Evolutionary conservation across 2,113 vertebrate species (phyloP).

Genomic region (Spea bombifrons): DNA sequence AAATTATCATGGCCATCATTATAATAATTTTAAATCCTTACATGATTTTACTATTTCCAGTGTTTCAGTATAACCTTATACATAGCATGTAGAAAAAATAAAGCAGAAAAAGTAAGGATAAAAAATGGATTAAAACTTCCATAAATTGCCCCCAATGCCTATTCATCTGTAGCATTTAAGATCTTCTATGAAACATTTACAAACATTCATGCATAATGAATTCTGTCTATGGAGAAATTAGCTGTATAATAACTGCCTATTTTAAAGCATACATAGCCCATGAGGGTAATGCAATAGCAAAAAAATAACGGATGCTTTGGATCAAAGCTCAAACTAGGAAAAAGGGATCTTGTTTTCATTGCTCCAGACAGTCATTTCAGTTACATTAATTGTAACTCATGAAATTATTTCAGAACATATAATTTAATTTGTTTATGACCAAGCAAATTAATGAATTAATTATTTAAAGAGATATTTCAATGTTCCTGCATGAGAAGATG

Average conservation of each 20-base stretch:
- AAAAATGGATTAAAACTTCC: neutral
- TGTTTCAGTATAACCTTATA: no score
- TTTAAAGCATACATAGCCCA: conserved; percentile 20
- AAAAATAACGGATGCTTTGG: conserved; percentile 25
- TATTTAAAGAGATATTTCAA: no score
- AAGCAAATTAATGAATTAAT: no score
- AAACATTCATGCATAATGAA: conserved; percentile 37
- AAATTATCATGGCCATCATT: no score
- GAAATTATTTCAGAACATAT: neutral
- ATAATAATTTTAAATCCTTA: no score
- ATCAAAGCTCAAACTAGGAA: conserved; percentile 32
- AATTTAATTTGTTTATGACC: no score
- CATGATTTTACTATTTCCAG: no score
- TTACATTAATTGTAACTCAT: conserved; percentile 23
- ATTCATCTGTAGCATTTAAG: conserved; percentile 24
- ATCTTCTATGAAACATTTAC: conserved; percentile 39
- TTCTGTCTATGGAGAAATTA: conserved; percentile 22
- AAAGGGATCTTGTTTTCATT: conserved; percentile 31
- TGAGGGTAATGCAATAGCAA: conserved; percentile 28
- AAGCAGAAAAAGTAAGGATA: neutral
- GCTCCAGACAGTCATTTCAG: conserved; percentile 26
- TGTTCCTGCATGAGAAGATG: no score
- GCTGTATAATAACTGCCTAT: conserved; percentile 26
- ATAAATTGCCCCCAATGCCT: conserved; percentile 2
- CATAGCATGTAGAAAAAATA: neutral